Base-by-base conservation (phyloP, 2,888 invertebrate species). In the Neoitamus cyanurus region DNA sequence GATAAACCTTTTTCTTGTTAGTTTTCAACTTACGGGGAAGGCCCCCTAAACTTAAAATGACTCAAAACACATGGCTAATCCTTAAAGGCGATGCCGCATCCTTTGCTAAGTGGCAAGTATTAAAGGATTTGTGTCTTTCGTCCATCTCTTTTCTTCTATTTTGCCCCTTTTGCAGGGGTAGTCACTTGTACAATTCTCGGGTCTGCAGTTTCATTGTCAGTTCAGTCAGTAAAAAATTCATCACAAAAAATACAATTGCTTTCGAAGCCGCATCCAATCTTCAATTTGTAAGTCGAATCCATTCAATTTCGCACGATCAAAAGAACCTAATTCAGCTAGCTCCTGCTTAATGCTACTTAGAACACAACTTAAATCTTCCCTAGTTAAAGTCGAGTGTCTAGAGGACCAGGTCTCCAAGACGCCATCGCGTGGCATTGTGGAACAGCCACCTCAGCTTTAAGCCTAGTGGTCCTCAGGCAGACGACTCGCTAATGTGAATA, bases 311-410 rank as follows among this genome's bases (percentile, higher is more conserved):
- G 46, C 30, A 48, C 30, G 7, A 4, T 48, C n/a, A 78, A 78
- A 37, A 28, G 9, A 77, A 78, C 46, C 9, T 58, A 58, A 58
- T 70, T 58, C 58, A 78, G 28, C 48, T 48, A 78, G 15, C 58
- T 75, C 75, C 25, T 28, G 42, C 28, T 42, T 75, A 42, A 75
- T 34, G 75, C 42, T 75, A 37, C 30, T 70, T 58, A 80, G n/a
- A 31, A 34, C 78, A 58, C 80, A 68, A 80, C 30, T 68, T 80
- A 68, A 80, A 31, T 80, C 58, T 36, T 80, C 34, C 82, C 37
- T 82, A 82, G 25, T 36, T 37, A 68, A 28, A 82, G 82, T 82
- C 69, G 36, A 20, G 20, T 69, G 15, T n/a, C 36, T 11, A 15
- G 36, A 69, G 82, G 36, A 68, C 58, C 58, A 20, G 58, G 25